Evolutionary conservation across 1,140 invertebrate genomes (phyloP), one percentile per base, ranked within the genome.

Genomic region (Anastrepha obliqua): DNA sequence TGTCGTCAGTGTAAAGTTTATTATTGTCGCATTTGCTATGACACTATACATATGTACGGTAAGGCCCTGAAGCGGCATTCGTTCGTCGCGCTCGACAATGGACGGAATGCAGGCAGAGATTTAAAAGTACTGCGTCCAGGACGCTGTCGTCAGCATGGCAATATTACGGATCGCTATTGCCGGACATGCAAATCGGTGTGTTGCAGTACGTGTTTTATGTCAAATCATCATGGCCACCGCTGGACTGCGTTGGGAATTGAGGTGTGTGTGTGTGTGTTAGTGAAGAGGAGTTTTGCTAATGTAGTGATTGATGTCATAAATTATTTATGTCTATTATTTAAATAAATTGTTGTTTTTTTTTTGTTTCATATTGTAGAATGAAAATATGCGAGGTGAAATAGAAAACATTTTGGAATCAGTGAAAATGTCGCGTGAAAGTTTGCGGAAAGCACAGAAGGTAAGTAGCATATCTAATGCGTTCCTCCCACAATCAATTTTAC

Each of bases 11-110:
- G 92, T 85, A 90, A 89, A n/a, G 89, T 88, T 1, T 89, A 86
- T 62, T 93, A 90, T 62, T 93, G 92, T 74, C 87, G 78, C 4
- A 59, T 74, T 2, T 93, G 92, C 67, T 93, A 91, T 42, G 89
- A 90, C 0, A 65, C 20, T 2, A 89, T 93, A 0, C 92, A 93
- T 59, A 87, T 87, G 47, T 88, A 89, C 64, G 90, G 90, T 78
- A 91, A 90, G n/a, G 90, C 90, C 0, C 87, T 93, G 0, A 89
- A 91, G 86, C 67, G 78, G 17, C 92, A 93, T 74, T 2, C 47
- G 3, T 47, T 89, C 3, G 60, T 78, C 17, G 15, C 78, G 59
- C 87, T 81, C 13, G 86, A 88, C 60, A 85, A 29, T 44, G 81
- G 85, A 11, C 47, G 47, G 1, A 42, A 55, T 2, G n/a, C 7